Evolutionary conservation across 2,888 invertebrate species (phyloP), one percentile per base, ranked within the genome.

Genomic region (Muscina levida): DNA sequence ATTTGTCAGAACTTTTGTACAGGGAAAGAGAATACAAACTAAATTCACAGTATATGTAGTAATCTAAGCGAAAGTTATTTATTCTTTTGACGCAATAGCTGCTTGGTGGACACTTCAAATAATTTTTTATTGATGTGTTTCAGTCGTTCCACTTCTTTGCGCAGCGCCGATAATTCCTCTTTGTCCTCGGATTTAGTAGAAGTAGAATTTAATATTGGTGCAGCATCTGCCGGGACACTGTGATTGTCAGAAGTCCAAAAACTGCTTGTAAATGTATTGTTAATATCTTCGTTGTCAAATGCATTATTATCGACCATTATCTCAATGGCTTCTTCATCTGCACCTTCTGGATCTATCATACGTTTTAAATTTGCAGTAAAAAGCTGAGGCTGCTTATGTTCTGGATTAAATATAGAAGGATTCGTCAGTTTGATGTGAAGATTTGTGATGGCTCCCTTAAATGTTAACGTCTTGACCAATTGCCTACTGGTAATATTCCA

Each of bases 401-500:
- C 92, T 68, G 93, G 92, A 76, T 92, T 91, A 77, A 92, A 93
- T 84, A 94, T 93, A 79, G 93, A 92, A 2, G 92, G 91, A 76
- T 92, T 92, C 39, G 93, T 93, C 1, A 93, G 87, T 0, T 93
- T 92, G 85, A 95, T 94, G 76, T 92, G 92, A 1, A 95, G 92
- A 90, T 96, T 96, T 0, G 94, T 95, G 0, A 97, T 91, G 0
- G 93, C 89, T n/a, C 95, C 95, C 89, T 95, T 95, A 84, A 95
- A 95, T 48, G 92, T 90, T 83, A 96, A 91, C 62, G 92, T 93
- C 84, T 94, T 92, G 2, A 96, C 88, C 65, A 95, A 93, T 88
- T 97, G 96, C 77, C 93, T 92, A 87, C 95, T 97, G 5, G 91
- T 91, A 72, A 97, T 93, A 84, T 97, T 95, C 97, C 97, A 98